Percentiles rank a stretch among this genome's conserved stretches.
phyloP scores from a whole-genome alignment of 2,113 vertebrate species.

The Sceloporus undulatus region DNA sequence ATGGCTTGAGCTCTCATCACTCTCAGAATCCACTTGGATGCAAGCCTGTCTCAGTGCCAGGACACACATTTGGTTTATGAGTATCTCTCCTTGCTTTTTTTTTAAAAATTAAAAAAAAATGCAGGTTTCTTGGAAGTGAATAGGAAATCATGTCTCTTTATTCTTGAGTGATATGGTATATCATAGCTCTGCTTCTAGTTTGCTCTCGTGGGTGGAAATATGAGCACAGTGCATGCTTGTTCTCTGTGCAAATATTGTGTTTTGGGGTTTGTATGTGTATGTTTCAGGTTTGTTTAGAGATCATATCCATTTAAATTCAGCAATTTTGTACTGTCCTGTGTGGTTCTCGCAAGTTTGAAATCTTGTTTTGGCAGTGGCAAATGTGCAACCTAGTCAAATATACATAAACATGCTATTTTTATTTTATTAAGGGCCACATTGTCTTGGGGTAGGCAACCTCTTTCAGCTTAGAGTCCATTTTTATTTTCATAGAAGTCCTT shows the following conservation, averaged over 20 bases:
- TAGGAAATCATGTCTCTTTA: not conserved
- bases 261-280: not conserved
- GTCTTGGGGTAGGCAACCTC: too few relatives aligned
- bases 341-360: too few relatives aligned
- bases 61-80: not conserved
- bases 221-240: not conserved
- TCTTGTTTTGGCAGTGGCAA: too few relatives aligned
- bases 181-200: not conserved
- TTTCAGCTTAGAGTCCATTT: too few relatives aligned
- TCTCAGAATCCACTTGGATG: not conserved
- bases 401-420: too few relatives aligned
- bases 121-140: not conserved
- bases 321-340: not conserved
- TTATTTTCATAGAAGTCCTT: too few relatives aligned
- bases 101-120: not conserved
- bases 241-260: not conserved
- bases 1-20: not conserved
- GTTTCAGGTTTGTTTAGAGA: not conserved
- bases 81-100: not conserved
- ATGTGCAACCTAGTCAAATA: too few relatives aligned
- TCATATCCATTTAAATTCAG: not conserved
- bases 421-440: too few relatives aligned
- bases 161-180: not conserved
- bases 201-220: not conserved
- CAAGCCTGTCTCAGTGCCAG: fast-evolving